Base-by-base conservation (phyloP, 2,888 invertebrate genomes). In the Euphydryas editha region DNA sequence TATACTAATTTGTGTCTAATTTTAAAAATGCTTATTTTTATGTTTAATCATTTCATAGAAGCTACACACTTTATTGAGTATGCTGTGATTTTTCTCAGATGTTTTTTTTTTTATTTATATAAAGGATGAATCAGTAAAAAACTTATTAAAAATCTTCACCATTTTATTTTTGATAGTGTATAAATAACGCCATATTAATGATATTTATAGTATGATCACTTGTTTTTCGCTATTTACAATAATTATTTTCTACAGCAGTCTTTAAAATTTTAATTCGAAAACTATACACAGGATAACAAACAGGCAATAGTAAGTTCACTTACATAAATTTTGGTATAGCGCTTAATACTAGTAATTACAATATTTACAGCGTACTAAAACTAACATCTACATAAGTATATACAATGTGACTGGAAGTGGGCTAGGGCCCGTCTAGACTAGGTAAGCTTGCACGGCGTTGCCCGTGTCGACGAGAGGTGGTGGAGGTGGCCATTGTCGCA, bases 371-470 rank as follows among this genome's bases (percentile, higher is more conserved):
- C 86, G 81, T 72, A 75, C 81, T 85, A 83, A 73, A 74, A 76
- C 73, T 82, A 88, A 78, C 76, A 82, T 83, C 85, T 90, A 90
- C 81, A 71, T 76, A 76, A 74, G 81, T 86, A 87, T 89, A 75
- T 89, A 88, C 89, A 89, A 75, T 82, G 79, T 92, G 92, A 92
- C 92, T 91, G 92, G 90, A 91, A 90, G 85, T 81, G 83, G 87
- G 86, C 77, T 60, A 30, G 60, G 63, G 78, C 83, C 87, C 88
- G 82, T 83, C 82, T 91, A 95, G 94, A 95, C 95, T 93, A 95
- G 94, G 93, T 95, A 95, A 84, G 95, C 95, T 93, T 95, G 95
- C 76, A 94, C 94, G 84, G 89, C 77, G 72, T 84, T 90, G 77
- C 90, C 85, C 69, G 91, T 90, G 77, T 92, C 90, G n/a, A 92